phyloP scores from a whole-genome alignment of 2,888 invertebrate genomes.

The Gandaritis pyraliata region DNA sequence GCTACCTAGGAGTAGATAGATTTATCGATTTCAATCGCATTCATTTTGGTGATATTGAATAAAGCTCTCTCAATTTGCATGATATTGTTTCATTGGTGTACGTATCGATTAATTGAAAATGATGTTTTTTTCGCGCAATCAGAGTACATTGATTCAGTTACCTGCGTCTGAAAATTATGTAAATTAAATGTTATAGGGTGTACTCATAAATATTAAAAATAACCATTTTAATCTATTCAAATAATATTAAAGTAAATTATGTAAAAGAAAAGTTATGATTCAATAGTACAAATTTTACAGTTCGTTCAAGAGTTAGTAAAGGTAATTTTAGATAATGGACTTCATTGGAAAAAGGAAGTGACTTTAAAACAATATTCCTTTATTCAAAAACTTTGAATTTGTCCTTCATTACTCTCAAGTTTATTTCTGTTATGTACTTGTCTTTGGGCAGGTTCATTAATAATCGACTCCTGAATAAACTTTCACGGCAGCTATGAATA shows the following conservation, averaged over 20 bases:
- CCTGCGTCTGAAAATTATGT: too few relatives aligned
- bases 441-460: constrained; percentile 23
- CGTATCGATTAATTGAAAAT: background rate
- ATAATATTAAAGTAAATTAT: too few relatives aligned
- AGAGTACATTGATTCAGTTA: too few relatives aligned
- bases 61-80: constrained; percentile 20
- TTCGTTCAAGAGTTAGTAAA: constrained; percentile 1
- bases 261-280: background rate
- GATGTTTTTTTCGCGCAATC: background rate
- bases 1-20: background rate
- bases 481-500: constrained; percentile 15
- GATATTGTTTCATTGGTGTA: constrained; percentile 18
- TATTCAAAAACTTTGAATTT: constrained; percentile 22
- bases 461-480: constrained; percentile 24
- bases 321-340: constrained; percentile 10
- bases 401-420: constrained; percentile 21
- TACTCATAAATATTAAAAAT: too few relatives aligned
- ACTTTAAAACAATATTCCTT: constrained; percentile 24
- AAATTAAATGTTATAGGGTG: too few relatives aligned
- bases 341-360: constrained; percentile 12
- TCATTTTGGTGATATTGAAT: constrained; percentile 22
- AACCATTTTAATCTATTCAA: too few relatives aligned
- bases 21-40: constrained; percentile 14
- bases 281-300: constrained; percentile 4
- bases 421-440: constrained; percentile 23